Conservation (phyloP, 2,797 vertebrate species). For the Vespertilio murinus region DNA sequence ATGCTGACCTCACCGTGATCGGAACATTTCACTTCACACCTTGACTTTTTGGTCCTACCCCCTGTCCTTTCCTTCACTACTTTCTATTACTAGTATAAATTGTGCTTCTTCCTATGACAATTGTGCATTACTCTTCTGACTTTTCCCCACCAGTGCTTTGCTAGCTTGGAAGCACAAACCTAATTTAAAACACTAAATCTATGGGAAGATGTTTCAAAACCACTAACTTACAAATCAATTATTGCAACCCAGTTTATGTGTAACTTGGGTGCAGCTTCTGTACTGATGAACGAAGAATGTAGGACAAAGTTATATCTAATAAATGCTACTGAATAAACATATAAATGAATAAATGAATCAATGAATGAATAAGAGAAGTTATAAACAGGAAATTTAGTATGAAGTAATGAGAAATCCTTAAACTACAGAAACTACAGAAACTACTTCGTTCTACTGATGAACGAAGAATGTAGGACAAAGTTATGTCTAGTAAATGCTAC, state of each 20-base stretch:
- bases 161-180: neutral
- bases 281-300: neutral
- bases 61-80: neutral
- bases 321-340: constrained; percentile 14
- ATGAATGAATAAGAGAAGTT: neutral
- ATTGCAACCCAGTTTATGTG: neutral
- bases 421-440: too few relatives aligned
- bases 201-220: constrained; percentile 10
- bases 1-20: neutral
- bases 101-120: neutral
- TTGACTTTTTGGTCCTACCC: neutral
- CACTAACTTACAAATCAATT: constrained; percentile 38
- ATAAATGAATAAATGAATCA: neutral
- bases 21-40: neutral
- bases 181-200: constrained; percentile 44
- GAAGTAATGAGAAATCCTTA: neutral
- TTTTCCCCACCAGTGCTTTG: neutral
- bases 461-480: constrained; percentile 17
- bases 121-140: neutral
- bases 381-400: neutral
- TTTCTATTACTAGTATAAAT: neutral
- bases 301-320: constrained; percentile 7
- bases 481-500: neutral
- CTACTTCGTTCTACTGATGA: too few relatives aligned
- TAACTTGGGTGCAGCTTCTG: neutral